These are phyloP conservation scores for Probaryconus sp. DNA, from an alignment of 1,140 invertebrate genomes.

Conservation along the genomic window DNA sequence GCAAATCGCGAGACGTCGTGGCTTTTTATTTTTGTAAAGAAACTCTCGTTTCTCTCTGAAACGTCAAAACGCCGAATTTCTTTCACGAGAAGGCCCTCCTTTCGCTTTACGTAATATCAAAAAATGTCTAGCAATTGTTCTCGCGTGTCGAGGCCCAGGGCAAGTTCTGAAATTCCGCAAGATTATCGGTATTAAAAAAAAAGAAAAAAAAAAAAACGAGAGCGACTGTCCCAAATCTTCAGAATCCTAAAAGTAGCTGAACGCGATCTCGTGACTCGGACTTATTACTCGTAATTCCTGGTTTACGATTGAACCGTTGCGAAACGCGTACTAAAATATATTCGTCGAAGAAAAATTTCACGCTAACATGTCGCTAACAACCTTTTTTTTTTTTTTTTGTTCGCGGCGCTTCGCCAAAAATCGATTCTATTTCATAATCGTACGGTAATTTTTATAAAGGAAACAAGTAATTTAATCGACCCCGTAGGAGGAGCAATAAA, in stretches of 20 bases:
- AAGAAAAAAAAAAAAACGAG: slow-evolving; percentile 33
- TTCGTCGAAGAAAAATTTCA: slow-evolving; percentile 13
- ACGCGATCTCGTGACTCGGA: slow-evolving; percentile 69
- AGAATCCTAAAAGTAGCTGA: slow-evolving; percentile 39
- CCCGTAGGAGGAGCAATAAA: slow-evolving; percentile 45
- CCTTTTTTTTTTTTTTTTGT: not conserved
- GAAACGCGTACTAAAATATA: slow-evolving; percentile 30
- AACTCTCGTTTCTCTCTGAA: no score
- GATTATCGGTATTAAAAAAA: slow-evolving; percentile 22
- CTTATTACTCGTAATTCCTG: slow-evolving; percentile 69
- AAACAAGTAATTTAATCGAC: slow-evolving; percentile 26
- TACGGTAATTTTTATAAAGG: no score
- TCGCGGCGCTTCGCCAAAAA: no score
- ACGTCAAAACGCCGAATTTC: no score
- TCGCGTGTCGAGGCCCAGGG: slow-evolving; percentile 40
- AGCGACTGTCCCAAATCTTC: slow-evolving; percentile 17
- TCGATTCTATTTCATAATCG: no score
- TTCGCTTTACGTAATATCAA: slow-evolving; percentile 50
- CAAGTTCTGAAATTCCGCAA: slow-evolving; percentile 40
- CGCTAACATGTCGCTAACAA: no score
- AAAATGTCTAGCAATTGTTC: slow-evolving; percentile 36
- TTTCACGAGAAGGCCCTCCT: no score
- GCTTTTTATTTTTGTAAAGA: no score
- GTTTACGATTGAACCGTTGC: slow-evolving; percentile 42
- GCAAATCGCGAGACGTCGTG: no score